A percentile compares a stretch with the other conserved stretches of the same genome.
Conservation (phyloP, 2,888 invertebrate species). For the Amblyteles armatorius region DNA sequence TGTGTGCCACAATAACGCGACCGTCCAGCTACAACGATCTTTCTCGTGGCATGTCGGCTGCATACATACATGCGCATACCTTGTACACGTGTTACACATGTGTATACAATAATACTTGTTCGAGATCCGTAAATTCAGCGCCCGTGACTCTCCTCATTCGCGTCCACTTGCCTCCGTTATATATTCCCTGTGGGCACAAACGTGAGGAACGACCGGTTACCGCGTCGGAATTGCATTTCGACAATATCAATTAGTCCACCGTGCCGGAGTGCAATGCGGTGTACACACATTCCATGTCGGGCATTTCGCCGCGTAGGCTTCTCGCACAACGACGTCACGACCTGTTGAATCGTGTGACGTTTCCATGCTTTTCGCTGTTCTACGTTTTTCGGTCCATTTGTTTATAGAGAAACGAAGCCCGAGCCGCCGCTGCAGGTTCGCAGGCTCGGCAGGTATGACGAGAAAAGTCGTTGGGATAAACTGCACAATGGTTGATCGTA, state of each 20-base stretch:
- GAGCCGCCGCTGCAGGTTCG: not conserved
- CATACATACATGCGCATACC: not conserved
- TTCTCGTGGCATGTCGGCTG: not conserved
- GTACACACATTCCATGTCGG: not conserved
- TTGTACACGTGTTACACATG: not conserved
- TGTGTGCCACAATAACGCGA: not conserved
- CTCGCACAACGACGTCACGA: slow-evolving; percentile 43
- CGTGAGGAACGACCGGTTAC: slow-evolving; percentile 26
- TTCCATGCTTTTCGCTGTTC: slow-evolving; percentile 25
- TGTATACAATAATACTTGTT: not conserved
- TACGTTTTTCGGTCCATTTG: not conserved
- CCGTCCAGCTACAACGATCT: not conserved
- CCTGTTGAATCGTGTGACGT: slow-evolving; percentile 58
- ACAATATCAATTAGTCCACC: slow-evolving; percentile 59
- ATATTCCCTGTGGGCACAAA: slow-evolving; percentile 40
- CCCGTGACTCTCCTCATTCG: slow-evolving; percentile 1
- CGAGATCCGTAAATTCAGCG: slow-evolving; percentile 11
- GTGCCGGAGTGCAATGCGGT: not conserved
- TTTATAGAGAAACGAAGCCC: not conserved
- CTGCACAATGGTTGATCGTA: slow-evolving; percentile 34
- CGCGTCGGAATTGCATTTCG: slow-evolving; percentile 55
- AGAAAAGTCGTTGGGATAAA: slow-evolving; percentile 20
- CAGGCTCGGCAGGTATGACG: not conserved
- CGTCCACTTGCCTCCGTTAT: slow-evolving; percentile 2
- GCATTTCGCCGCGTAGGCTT: not conserved